Evolutionary conservation across 1,140 invertebrate genomes (phyloP).

Genomic region (Rhagoletis zephyria): DNA sequence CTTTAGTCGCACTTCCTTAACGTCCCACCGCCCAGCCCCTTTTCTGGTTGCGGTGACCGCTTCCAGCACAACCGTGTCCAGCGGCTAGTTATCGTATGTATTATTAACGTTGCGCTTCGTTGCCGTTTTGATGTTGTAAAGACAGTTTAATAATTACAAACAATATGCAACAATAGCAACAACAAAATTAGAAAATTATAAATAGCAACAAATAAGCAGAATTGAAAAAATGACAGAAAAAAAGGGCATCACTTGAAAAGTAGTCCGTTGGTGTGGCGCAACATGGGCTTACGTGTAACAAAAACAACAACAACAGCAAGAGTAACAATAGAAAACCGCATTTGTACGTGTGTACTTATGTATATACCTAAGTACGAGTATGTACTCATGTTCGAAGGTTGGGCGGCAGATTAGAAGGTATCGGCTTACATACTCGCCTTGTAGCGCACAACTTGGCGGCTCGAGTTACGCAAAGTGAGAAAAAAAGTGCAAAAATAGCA

Average conservation of each 20-base stretch:
- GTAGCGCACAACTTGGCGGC: not conserved
- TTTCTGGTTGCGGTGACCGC: conserved; percentile 4
- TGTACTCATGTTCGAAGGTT: not conserved
- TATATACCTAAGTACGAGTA: not conserved
- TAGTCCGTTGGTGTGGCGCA: conserved; percentile 34
- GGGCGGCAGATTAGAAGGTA: conserved; percentile 34
- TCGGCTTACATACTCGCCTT: conserved; percentile 38
- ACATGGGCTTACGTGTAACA: conserved; percentile 37
- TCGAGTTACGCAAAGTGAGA: not conserved
- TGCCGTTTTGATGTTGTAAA: conserved; percentile 45
- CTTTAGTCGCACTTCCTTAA: not conserved
- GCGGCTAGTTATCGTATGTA: not conserved
- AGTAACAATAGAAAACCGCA: conserved; percentile 12
- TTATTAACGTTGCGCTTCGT: conserved; percentile 41
- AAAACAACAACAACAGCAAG: not conserved
- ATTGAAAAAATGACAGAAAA: not conserved
- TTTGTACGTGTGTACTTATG: not conserved
- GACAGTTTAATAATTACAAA: conserved; percentile 51
- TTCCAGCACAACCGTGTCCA: not conserved
- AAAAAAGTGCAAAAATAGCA: not conserved
- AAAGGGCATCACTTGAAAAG: conserved; percentile 14
- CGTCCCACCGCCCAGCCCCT: not conserved
- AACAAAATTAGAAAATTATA: not conserved
- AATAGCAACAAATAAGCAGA: not conserved
- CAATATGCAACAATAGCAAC: not conserved